Evolutionary conservation across 2,888 invertebrate species (phyloP).

Genomic region (Tenthredo livida): DNA sequence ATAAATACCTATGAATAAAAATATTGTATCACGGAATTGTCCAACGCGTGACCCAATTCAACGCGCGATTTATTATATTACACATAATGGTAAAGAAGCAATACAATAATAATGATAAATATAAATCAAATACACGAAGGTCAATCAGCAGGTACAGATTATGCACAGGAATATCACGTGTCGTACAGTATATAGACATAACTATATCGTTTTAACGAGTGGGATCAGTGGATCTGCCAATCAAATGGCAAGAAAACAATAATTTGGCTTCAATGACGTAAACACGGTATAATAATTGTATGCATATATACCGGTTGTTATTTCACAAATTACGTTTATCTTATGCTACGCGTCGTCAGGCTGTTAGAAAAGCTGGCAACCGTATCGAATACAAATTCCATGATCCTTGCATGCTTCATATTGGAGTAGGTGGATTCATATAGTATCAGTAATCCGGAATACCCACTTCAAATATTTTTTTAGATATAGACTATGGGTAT

Average conservation of each 20-base stretch:
- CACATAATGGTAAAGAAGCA: neutral
- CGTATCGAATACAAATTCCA: neutral
- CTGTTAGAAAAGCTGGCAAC: neutral
- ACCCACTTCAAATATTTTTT: neutral
- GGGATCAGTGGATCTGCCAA: neutral
- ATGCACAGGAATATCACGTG: neutral
- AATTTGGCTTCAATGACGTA: neutral
- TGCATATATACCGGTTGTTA: neutral
- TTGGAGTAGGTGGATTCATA: neutral
- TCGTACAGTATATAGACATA: neutral
- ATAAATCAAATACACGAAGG: conserved; percentile 1
- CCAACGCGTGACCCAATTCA: neutral
- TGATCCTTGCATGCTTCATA: neutral
- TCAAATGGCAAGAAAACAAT: neutral
- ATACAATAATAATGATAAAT: neutral
- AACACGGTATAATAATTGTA: neutral
- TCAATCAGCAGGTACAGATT: neutral
- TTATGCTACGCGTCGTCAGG: neutral
- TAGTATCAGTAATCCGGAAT: neutral
- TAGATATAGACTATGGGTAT: neutral
- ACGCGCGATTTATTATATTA: neutral
- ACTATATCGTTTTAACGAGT: neutral
- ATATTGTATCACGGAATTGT: neutral
- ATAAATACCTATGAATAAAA: neutral
- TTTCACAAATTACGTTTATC: neutral